These are phyloP conservation scores for Heteromormyrus szaboi DNA, from an alignment of 2,797 vertebrate species.

Conservation along the genomic window DNA sequence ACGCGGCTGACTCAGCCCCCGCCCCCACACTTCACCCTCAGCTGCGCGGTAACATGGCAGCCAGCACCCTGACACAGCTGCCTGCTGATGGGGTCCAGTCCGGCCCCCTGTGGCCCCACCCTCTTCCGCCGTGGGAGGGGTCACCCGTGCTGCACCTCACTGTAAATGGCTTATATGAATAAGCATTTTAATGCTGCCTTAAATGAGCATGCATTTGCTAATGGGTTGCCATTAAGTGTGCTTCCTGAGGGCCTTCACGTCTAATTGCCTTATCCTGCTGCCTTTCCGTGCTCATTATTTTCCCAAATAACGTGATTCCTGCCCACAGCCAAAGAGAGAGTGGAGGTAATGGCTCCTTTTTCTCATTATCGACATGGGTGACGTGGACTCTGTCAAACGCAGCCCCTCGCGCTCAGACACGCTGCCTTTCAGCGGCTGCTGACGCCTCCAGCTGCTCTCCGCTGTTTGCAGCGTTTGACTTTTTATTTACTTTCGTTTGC, in stretches of 20 bases:
- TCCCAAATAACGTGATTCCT: not conserved
- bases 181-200: not conserved
- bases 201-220: conserved; percentile 3
- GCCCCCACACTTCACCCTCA: not conserved
- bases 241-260: not conserved
- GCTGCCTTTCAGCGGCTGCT: not conserved
- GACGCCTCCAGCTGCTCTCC: not conserved
- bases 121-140: not conserved
- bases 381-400: not conserved
- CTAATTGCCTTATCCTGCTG: conserved; percentile 5
- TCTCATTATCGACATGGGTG: not conserved
- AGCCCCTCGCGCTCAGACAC: not conserved
- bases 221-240: not conserved
- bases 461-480: not conserved
- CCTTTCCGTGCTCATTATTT: conserved; percentile 13
- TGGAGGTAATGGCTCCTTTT: not conserved
- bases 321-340: not conserved
- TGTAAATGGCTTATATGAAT: conserved; percentile 1
- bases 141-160: not conserved
- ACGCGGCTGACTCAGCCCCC: not conserved
- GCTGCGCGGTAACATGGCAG: not conserved
- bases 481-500: not conserved
- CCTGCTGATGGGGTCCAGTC: not conserved
- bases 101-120: not conserved
- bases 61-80: not conserved